Percentiles rank a stretch among this genome's conserved stretches.
Conservation (phyloP, 2,797 vertebrate genomes). For the Gymnothorax javanicus region DNA sequence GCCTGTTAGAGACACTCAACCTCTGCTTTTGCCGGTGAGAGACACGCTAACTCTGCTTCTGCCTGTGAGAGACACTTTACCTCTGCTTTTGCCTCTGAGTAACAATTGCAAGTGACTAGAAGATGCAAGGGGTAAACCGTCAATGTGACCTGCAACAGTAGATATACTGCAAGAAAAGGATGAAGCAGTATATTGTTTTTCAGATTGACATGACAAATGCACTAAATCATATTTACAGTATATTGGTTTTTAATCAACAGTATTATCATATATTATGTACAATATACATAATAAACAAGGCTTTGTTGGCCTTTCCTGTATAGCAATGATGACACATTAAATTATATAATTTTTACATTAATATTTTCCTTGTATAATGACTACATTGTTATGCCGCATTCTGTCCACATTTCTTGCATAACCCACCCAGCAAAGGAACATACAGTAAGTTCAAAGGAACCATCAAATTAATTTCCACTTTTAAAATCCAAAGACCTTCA, state of each 20-base stretch:
- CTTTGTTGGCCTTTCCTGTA: conserved; percentile 23
- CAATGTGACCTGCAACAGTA: background rate
- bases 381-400: background rate
- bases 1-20: too few species aligned
- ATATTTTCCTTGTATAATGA: conserved; percentile 19
- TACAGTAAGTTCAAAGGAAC: conserved; percentile 1
- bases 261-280: conserved; percentile 42
- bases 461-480: background rate
- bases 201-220: background rate
- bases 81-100: too few species aligned
- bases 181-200: background rate
- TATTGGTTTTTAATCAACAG: conserved; percentile 46
- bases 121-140: too few species aligned
- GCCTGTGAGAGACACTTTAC: too few species aligned
- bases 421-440: background rate
- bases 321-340: conserved; percentile 20
- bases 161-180: background rate
- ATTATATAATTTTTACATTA: background rate
- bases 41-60: too few species aligned
- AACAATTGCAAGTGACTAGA: too few species aligned
- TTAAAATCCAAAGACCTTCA: background rate
- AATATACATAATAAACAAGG: conserved; percentile 43
- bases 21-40: too few species aligned
- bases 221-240: conserved; percentile 33
- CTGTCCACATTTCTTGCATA: conserved; percentile 32